Base-by-base conservation (phyloP, 2,888 invertebrate species). In the Ormia ochracea region DNA sequence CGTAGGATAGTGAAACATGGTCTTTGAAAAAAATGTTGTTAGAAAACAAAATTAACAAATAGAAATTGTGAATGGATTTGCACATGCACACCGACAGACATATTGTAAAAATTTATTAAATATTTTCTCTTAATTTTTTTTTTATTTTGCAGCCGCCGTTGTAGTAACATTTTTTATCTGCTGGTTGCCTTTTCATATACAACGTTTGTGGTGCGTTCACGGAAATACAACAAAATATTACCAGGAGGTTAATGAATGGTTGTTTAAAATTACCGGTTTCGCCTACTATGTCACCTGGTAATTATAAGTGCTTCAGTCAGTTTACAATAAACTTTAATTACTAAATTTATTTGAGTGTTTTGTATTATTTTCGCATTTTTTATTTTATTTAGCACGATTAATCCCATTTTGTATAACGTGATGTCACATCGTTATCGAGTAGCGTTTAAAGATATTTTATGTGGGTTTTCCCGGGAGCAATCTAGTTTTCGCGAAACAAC, bases 181-280 rank as follows among this genome's bases (percentile, higher is more conserved):
- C 90, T 98, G 98, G 98, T 96, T 97, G 0, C 98, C 98, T 28
- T 98, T 98, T 91, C 98, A 98, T 91, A 93, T 95, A 81, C 98
- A 98, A 90, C 91, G 98, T 5, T 91, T 98, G 66, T 93, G 96
- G 89, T 95, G 94, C 87, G 92, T 96, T 83, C 94, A 96, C 88
- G 94, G 93, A 28, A 91, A 91, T 81, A 89, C 92, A 21, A 91
- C 91, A 63, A 88, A 89, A 0, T 91, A 93, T 86, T 94, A 93
- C 89, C 92, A 92, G 87, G 90, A 91, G 70, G 91, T 95, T 85
- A 96, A 95, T 89, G 94, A 94, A 85, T 94, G 94, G 92, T 91
- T 96, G 82, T 96, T 94, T 90, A 93, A 93, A 84, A 91, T 94
- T 9, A 93, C 95, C 10, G 96, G 96, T 0, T 93, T 94, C 78